Conservation (phyloP, 1,140 invertebrate genomes). For the Aporrectodea caliginosa region DNA sequence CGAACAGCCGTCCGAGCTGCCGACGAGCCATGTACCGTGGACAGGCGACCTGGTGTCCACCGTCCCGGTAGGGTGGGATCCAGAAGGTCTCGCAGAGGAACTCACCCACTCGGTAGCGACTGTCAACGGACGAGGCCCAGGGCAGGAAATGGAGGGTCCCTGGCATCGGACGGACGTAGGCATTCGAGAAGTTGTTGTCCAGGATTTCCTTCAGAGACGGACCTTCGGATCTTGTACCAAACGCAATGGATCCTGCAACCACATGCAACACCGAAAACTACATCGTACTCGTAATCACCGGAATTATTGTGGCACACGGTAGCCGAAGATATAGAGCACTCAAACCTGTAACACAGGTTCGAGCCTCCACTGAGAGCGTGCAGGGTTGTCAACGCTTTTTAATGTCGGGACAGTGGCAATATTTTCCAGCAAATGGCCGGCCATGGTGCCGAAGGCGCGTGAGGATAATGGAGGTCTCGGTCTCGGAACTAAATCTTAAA, state of each 20-base stretch:
- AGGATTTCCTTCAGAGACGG: background rate
- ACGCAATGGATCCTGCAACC: background rate
- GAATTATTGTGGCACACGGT: no score
- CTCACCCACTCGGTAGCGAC: background rate
- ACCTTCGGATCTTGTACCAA: background rate
- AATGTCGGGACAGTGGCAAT: no score
- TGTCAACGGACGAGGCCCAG: background rate
- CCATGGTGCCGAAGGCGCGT: no score
- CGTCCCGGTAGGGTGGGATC: background rate
- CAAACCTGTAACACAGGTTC: no score
- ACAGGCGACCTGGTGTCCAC: background rate
- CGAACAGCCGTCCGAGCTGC: conserved; percentile 25
- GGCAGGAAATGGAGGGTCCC: conserved; percentile 1
- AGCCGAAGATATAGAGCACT: no score
- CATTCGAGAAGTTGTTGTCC: background rate
- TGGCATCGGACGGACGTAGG: background rate
- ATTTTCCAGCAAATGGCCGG: no score
- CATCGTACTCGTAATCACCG: no score
- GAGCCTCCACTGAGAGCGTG: no score
- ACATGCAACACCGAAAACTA: background rate
- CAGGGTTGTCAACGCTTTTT: no score
- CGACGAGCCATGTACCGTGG: conserved; percentile 17
- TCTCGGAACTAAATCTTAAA: no score
- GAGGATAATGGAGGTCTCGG: no score
- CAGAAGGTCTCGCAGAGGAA: conserved; percentile 13